Conservation (phyloP, 2,888 invertebrate genomes). For the Synanthedon formicaeformis region DNA sequence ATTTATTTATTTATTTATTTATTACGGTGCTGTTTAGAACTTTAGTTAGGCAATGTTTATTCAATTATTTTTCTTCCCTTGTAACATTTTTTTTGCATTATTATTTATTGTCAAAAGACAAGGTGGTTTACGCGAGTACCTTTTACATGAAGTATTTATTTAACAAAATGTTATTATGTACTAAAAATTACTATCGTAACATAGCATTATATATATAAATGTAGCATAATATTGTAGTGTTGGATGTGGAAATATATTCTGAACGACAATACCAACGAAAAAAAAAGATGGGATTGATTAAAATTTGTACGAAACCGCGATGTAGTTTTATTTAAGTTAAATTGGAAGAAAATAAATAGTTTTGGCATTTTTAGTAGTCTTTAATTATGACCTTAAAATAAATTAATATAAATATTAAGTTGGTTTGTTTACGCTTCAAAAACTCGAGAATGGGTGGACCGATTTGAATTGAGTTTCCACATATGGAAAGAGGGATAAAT, state of each 20-base stretch:
- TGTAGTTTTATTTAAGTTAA: constrained; percentile 7
- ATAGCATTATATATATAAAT: not conserved
- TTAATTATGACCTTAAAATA: not conserved
- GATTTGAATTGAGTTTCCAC: too few species aligned
- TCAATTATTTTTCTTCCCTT: constrained; percentile 12
- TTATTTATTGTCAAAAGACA: constrained; percentile 29
- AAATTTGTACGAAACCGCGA: constrained; percentile 3
- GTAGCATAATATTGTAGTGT: constrained; percentile 12
- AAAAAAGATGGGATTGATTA: constrained; percentile 5
- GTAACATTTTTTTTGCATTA: constrained; percentile 6
- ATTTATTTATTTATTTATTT: constrained; percentile 19
- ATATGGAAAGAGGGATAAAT: too few species aligned
- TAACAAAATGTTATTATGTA: constrained; percentile 9
- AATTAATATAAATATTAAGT: too few species aligned
- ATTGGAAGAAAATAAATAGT: not conserved
- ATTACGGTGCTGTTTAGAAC: constrained; percentile 42
- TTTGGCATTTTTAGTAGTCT: not conserved
- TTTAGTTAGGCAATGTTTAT: constrained; percentile 24
- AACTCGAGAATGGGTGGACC: too few species aligned
- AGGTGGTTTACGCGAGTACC: constrained; percentile 69
- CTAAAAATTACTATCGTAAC: not conserved
- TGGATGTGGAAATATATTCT: constrained; percentile 21
- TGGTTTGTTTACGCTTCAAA: too few species aligned
- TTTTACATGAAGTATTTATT: constrained; percentile 27
- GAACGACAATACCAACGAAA: constrained; percentile 8